A percentile compares a stretch with the other conserved stretches of the same genome.
Conservation (phyloP, 2,113 vertebrate species). For the Harpagus bidentatus region DNA sequence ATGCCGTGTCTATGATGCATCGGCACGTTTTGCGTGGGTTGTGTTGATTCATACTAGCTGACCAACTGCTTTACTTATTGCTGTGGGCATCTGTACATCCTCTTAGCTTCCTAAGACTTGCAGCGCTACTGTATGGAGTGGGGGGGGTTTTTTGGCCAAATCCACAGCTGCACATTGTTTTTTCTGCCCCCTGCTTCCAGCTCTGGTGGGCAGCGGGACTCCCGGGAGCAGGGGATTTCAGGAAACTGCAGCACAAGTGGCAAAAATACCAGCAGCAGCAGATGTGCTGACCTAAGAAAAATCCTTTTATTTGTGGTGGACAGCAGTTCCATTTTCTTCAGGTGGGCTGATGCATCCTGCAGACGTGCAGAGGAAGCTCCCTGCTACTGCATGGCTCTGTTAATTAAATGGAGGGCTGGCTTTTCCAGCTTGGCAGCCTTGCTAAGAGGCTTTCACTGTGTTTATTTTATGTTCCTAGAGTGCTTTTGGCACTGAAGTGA, state of each 20-base stretch:
- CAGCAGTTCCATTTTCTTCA: background rate
- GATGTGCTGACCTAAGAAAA: background rate
- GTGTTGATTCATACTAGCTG: background rate
- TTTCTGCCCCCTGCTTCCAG: background rate
- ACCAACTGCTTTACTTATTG: background rate
- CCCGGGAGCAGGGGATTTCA: background rate
- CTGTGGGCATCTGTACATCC: background rate
- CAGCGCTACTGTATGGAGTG: background rate
- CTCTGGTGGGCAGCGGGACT: background rate
- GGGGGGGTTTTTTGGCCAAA: background rate
- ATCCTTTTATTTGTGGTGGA: too few relatives aligned
- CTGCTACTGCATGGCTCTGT: background rate
- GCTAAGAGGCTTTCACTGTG: background rate
- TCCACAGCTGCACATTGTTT: too few relatives aligned
- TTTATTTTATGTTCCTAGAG: background rate
- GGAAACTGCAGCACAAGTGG: background rate
- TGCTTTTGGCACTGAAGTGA: background rate
- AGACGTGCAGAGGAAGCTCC: background rate
- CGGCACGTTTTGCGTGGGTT: rapidly evolving
- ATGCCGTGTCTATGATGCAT: background rate
- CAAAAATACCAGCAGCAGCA: background rate
- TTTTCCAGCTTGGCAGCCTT: background rate
- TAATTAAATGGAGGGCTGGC: background rate
- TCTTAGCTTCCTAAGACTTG: background rate
- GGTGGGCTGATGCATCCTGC: background rate